Conservation (phyloP, 2,113 vertebrate genomes). For the Junco hyemalis region DNA sequence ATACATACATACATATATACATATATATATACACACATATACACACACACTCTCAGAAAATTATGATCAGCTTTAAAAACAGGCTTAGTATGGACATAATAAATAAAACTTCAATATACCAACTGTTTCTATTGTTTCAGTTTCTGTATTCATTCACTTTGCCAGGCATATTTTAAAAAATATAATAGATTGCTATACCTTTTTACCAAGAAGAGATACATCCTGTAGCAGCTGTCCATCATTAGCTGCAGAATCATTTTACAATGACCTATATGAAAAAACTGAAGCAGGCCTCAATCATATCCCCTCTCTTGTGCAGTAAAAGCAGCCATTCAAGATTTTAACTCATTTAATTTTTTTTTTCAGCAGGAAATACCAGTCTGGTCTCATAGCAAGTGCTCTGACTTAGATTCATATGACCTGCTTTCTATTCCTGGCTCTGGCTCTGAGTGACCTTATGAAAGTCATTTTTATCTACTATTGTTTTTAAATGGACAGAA, state of each 20-base stretch:
- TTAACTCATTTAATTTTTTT: constrained; percentile 27
- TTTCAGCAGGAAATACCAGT: constrained; percentile 25
- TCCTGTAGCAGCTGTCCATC: constrained; percentile 24
- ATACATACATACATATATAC: not conserved
- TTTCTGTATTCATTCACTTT: not conserved
- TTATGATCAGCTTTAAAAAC: constrained; percentile 11
- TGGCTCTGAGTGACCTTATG: constrained; percentile 33
- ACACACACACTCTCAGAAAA: not conserved
- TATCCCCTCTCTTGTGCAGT: not conserved
- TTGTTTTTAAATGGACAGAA: constrained; percentile 48
- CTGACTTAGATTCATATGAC: constrained; percentile 48
- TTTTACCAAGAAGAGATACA: not conserved
- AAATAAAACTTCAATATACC: not conserved
- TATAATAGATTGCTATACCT: not conserved
- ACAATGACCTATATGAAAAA: not conserved
- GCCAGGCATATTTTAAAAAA: not conserved
- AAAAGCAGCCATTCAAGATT: constrained; percentile 35
- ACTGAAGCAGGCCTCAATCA: constrained; percentile 35
- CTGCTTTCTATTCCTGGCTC: constrained; percentile 54
- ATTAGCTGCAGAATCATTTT: not conserved
- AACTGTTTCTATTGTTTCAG: not conserved
- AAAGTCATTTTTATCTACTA: constrained; percentile 33
- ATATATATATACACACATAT: not conserved
- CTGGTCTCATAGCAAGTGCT: constrained; percentile 27
- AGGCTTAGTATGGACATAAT: not conserved